Percentiles rank a stretch among this genome's conserved stretches.
Conservation (phyloP, 2,113 vertebrate species). For the Nycticorax nycticorax region DNA sequence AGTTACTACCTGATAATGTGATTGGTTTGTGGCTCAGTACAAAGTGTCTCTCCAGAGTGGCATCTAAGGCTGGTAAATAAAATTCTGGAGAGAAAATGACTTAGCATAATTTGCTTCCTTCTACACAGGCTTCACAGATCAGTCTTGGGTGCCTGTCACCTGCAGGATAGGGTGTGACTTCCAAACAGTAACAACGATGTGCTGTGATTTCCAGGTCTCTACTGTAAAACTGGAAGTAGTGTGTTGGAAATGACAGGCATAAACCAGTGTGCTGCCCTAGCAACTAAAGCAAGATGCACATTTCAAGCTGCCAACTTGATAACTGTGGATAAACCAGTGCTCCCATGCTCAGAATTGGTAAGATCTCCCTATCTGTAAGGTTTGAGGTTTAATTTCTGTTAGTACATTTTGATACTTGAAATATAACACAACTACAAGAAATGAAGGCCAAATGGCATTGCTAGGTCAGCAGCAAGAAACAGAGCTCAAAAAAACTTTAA, state of each 20-base stretch:
- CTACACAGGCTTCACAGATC: not conserved
- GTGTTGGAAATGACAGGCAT: not conserved
- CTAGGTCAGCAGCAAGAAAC: not conserved
- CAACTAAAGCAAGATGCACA: not conserved
- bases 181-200: not conserved
- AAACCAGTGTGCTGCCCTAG: not conserved
- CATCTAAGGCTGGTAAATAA: conserved; percentile 9
- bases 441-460: not conserved
- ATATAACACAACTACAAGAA: not conserved
- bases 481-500: not conserved
- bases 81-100: not conserved
- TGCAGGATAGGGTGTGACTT: not conserved
- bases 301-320: not conserved
- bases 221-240: not conserved
- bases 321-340: not conserved
- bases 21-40: conserved; percentile 25
- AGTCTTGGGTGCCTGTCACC: accelerated
- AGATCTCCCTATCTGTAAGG: not conserved
- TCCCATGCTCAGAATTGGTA: not conserved
- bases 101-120: not conserved
- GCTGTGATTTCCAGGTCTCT: not conserved
- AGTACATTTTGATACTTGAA: not conserved
- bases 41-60: not conserved
- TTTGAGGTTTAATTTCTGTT: not conserved
- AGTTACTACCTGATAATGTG: conserved; percentile 23